A percentile compares a stretch with the other conserved stretches of the same genome.
These are phyloP conservation scores for Drosophila malerkotliana DNA, from an alignment of 1,140 invertebrate genomes.

Conservation along the genomic window DNA sequence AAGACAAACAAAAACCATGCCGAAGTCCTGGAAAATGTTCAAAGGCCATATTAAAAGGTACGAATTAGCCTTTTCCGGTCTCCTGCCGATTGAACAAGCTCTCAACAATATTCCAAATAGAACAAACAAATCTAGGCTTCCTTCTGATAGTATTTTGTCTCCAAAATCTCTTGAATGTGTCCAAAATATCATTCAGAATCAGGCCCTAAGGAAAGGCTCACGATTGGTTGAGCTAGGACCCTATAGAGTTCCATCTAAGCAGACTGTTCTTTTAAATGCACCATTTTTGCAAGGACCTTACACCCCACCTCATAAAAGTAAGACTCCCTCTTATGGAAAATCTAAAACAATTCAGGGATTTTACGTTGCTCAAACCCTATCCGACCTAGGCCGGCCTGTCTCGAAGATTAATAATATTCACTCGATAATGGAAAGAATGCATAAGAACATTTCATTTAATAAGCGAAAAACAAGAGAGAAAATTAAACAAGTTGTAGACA, in stretches of 20 bases:
- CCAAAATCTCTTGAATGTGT: neutral
- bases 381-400: too few relatives aligned
- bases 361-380: neutral
- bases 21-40: neutral
- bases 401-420: too few relatives aligned
- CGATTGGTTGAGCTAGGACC: neutral
- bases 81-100: neutral
- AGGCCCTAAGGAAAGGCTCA: neutral
- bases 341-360: neutral
- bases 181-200: neutral
- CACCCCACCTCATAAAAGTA: neutral
- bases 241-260: neutral
- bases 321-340: neutral
- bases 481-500: too few relatives aligned
- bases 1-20: neutral
- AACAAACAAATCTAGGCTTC: neutral
- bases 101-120: neutral
- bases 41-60: neutral
- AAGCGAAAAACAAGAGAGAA: too few relatives aligned
- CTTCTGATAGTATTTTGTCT: neutral
- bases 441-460: too few relatives aligned
- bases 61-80: neutral
- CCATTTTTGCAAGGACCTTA: neutral
- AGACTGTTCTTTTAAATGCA: neutral
- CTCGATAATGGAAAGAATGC: too few relatives aligned